Evolutionary conservation across 2,888 invertebrate species (phyloP), one percentile per base, ranked within the genome.

Genomic region (Rhyacophila evoluta): DNA sequence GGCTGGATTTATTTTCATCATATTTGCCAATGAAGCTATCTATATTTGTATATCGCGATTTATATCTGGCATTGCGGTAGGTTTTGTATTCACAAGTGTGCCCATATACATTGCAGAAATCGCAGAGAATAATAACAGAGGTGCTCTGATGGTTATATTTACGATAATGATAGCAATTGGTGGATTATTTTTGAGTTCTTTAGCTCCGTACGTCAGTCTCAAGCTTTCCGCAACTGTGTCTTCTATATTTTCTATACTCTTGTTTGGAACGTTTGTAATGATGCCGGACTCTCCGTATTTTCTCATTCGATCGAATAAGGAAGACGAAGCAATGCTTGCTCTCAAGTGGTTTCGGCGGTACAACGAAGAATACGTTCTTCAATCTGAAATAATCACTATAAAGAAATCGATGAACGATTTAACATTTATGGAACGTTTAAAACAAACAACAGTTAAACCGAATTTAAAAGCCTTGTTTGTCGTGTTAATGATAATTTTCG

Each of bases 41-140:
- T 84, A 84, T 83, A 82, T 83, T 84, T 86, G 84, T 83, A 84
- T 85, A 80, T 81, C 85, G 84, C 83, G 85, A 85, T 85, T 83
- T 74, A 72, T 83, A 71, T 81, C 81, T 8, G 83, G 83, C 5
- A 77, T 83, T 15, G 82, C 81, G 3, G 80, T 81, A 1, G 83
- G 83, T 10, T 75, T 83, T 33, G 55, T 75, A 5, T 83, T 82
- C 67, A 79, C 82, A 2, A 37, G 79, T 10, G 75, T 81, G 8
- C 83, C 83, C 8, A 82, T 83, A 37, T 83, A 83, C 72, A 75
- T 83, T 10, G 81, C 82, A 15, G 83, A 83, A 74, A 79, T 83
- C 19, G 82, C 83, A 8, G 83, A 83, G 68, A 72, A 81, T 77
- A 77, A 80, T 15, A 82, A 83, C 19, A 79, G 83, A 74, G 83